Conservation (phyloP, 2,888 invertebrate genomes). For the Punctoribates punctum region DNA sequence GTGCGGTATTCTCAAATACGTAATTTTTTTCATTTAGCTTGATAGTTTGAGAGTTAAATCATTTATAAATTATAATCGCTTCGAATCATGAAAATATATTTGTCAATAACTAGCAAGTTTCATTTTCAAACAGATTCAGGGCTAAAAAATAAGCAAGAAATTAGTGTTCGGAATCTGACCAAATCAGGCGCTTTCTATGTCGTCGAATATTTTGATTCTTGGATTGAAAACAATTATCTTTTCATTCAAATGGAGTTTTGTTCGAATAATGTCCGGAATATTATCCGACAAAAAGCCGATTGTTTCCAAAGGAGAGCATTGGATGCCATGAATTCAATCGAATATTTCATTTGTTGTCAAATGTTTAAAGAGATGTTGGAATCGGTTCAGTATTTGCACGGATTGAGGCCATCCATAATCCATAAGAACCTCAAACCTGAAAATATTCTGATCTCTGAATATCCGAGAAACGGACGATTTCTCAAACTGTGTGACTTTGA, state of each 20-base stretch:
- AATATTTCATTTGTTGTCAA: not conserved
- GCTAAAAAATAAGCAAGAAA: no score
- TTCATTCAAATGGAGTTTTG: constrained; percentile 5
- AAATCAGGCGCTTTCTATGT: no score
- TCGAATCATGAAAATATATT: no score
- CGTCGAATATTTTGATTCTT: not conserved
- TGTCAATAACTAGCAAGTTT: no score
- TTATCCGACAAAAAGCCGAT: not conserved
- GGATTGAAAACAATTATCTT: not conserved
- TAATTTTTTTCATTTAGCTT: no score
- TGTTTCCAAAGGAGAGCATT: not conserved
- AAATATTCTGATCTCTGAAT: not conserved
- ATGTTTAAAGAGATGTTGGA: not conserved
- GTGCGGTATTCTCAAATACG: no score
- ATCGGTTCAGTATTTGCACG: not conserved
- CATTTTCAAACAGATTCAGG: no score
- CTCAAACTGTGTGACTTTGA: not conserved
- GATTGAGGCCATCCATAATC: not conserved
- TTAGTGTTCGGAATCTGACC: no score
- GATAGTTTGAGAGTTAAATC: no score
- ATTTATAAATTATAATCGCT: no score
- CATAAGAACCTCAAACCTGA: not conserved
- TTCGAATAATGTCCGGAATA: not conserved
- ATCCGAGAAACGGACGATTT: not conserved
- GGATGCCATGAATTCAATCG: not conserved